Evolutionary conservation across 2,113 vertebrate species (phyloP).

Genomic region (Syrmaticus mikado): DNA sequence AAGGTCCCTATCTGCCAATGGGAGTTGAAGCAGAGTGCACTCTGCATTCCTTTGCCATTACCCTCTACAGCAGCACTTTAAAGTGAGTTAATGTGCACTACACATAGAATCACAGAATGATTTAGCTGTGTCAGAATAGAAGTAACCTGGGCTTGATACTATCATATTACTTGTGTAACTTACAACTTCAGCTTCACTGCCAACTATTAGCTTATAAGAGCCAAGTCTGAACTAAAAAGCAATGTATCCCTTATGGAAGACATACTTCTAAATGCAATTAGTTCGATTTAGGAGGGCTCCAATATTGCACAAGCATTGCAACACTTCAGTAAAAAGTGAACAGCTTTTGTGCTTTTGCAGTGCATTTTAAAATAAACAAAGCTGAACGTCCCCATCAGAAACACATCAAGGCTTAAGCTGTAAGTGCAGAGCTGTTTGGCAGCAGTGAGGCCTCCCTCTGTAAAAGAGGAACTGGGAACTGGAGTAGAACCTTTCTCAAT

Average conservation of each 20-base stretch:
- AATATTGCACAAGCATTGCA: neutral
- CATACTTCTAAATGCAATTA: neutral
- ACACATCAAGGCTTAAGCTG: neutral
- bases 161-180: neutral
- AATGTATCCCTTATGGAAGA: neutral
- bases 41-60: neutral
- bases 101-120: no score
- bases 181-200: neutral
- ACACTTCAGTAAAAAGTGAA: neutral
- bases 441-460: neutral
- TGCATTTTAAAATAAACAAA: neutral
- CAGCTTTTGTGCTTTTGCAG: neutral
- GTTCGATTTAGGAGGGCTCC: neutral
- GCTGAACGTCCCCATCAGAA: neutral
- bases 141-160: neutral
- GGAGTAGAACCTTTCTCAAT: neutral
- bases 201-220: neutral
- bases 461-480: conserved; percentile 42
- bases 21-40: neutral
- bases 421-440: neutral
- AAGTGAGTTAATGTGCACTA: neutral
- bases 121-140: neutral
- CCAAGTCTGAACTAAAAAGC: neutral
- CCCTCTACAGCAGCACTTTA: neutral
- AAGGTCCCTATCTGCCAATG: neutral